Evolutionary conservation across 2,113 vertebrate species (phyloP), one percentile per base, ranked within the genome.

Genomic region (Spea bombifrons): DNA sequence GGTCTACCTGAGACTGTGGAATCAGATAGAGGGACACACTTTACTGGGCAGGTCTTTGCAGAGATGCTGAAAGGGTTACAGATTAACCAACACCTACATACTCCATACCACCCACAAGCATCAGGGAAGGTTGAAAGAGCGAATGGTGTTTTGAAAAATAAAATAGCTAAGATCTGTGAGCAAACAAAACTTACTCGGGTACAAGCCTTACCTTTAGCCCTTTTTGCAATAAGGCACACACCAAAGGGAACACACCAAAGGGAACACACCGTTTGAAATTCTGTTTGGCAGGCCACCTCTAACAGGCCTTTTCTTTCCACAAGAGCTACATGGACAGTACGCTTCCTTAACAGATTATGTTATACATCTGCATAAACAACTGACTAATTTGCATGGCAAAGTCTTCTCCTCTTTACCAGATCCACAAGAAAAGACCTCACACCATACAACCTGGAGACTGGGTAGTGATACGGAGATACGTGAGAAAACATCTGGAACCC

Each of bases 21-120:
- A 5, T n/a, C 12, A 46, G 64, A 66, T 10, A 30, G 64, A 66
- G 55, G n/a, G n/a, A n/a, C n/a, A n/a, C n/a, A n/a, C n/a, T n/a
- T n/a, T 45, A 72, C 70, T 13, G 70, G 70, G 43, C 53, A 73
- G 5, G 44, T 73, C 12, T 5, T 73, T 59, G 55, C 30, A 73
- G 55, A 73, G 46, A 47, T 73, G 8, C 2, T 59, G 13, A 59
- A 73, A 46, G 53, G 3, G 13, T 47, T 73, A 16, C 53, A 46
- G 13, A 73, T 61, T 30, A 53, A 55, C 6, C 70, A 72, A 57
- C 50, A 43, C 0, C 30, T 72, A 16, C 50, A 57, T 13, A 57
- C 52, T 30, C 52, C 30, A 2, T 44, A 57, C n/a, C n/a, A n/a
- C n/a, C n/a, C n/a, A 57, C 16, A 72, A 13, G 8, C 4, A 43